These are phyloP conservation scores for Aurelia sp. DNA, from an alignment of 30 jellyfish, hydroid and myxozoan genomes.

Conservation along the genomic window DNA sequence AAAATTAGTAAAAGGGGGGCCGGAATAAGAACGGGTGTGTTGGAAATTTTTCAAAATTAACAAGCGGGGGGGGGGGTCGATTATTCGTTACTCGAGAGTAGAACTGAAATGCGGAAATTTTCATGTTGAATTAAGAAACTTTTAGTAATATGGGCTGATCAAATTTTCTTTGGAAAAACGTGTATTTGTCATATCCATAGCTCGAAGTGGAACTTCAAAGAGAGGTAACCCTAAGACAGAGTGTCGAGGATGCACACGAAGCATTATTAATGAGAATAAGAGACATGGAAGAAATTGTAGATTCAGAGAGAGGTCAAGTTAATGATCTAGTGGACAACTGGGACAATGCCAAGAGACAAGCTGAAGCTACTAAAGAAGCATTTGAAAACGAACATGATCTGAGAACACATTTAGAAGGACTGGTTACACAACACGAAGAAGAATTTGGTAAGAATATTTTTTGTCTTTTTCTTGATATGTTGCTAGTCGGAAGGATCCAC, in stretches of 20 bases:
- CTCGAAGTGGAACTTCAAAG: slow-evolving; percentile 47
- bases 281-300: slow-evolving; percentile 68
- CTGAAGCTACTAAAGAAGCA: slow-evolving; percentile 67
- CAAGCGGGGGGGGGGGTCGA: too few relatives aligned
- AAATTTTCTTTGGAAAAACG: too few relatives aligned
- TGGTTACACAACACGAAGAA: slow-evolving; percentile 50
- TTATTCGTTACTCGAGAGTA: too few relatives aligned
- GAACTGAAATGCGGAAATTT: too few relatives aligned
- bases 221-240: slow-evolving; percentile 55
- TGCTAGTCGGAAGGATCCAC: too few relatives aligned
- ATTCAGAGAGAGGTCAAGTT: slow-evolving; percentile 61
- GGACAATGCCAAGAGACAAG: slow-evolving; percentile 63
- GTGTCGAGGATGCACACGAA: slow-evolving; percentile 76
- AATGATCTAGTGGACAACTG: slow-evolving; percentile 47
- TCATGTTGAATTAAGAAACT: too few relatives aligned
- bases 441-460: slow-evolving; percentile 42
- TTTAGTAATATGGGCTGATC: too few relatives aligned
- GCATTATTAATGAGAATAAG: slow-evolving; percentile 43
- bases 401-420: slow-evolving; percentile 62
- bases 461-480: not conserved
- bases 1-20: too few relatives aligned
- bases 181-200: not conserved
- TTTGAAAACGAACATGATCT: slow-evolving; percentile 71
- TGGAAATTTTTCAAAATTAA: too few relatives aligned
- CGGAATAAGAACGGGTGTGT: too few relatives aligned